Conservation (phyloP, 2,113 vertebrate genomes). For the Melospiza melodia region DNA sequence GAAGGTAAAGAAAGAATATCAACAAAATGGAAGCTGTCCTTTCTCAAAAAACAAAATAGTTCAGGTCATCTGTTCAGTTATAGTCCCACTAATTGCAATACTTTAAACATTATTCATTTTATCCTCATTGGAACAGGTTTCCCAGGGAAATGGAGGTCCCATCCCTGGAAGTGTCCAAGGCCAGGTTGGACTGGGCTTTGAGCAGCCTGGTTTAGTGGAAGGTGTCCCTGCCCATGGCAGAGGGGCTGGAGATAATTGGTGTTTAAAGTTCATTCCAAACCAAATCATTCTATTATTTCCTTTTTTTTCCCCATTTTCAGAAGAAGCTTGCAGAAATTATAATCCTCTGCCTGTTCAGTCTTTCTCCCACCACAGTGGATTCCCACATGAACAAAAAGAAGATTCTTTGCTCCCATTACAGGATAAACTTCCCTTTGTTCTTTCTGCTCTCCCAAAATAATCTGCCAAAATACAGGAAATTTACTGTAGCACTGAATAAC, state of each 20-base stretch:
- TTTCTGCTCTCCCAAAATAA: background rate
- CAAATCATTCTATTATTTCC: background rate
- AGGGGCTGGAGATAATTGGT: accelerated
- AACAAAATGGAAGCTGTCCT: background rate
- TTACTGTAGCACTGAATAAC: background rate
- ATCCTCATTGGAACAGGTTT: background rate
- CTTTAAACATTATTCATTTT: background rate
- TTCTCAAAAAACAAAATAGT: background rate
- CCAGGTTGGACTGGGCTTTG: background rate
- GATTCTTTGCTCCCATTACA: background rate
- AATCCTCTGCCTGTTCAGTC: background rate
- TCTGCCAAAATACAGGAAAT: background rate
- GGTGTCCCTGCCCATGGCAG: background rate
- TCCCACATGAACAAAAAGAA: background rate
- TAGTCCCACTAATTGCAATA: background rate
- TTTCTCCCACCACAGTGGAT: background rate
- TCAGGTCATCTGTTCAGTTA: background rate
- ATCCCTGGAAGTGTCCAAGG: background rate
- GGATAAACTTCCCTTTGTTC: background rate
- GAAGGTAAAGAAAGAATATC: background rate
- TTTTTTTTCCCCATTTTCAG: background rate
- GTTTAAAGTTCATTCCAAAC: background rate
- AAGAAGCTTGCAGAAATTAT: background rate
- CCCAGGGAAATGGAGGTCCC: background rate
- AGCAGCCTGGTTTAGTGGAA: background rate